phyloP scores from a whole-genome alignment of 2,888 invertebrate genomes.

The Linnaemya tessellans region DNA sequence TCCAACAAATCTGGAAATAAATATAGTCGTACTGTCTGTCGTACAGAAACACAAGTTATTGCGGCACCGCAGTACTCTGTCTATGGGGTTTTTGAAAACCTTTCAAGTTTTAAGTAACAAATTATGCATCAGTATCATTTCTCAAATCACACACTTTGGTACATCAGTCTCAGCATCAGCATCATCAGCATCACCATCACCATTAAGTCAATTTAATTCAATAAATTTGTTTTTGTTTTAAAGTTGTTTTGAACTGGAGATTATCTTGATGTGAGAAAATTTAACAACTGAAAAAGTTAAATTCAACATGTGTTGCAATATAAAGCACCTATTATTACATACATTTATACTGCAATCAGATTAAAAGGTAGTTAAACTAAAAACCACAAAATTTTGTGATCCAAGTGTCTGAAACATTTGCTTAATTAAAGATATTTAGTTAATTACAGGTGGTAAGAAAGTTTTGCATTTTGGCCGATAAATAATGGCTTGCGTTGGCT shows the following conservation, averaged over 20 bases:
- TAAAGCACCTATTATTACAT: conserved; percentile 2
- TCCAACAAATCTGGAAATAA: neutral
- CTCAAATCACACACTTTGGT: conserved; percentile 47
- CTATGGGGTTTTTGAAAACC: conserved; percentile 10
- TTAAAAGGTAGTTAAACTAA: neutral
- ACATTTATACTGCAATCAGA: neutral
- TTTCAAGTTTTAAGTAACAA: conserved; percentile 40
- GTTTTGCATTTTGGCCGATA: neutral
- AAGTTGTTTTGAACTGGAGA: conserved; percentile 22
- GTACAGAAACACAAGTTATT: neutral
- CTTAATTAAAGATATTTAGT: neutral
- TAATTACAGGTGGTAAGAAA: neutral
- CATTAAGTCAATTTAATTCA: conserved; percentile 68
- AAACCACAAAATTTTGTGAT: neutral
- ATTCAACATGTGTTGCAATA: conserved; percentile 15
- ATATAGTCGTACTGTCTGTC: neutral
- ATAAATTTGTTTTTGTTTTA: conserved; percentile 1
- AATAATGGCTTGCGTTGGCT: neutral
- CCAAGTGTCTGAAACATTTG: conserved; percentile 2
- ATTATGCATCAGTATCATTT: conserved; percentile 37
- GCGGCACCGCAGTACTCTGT: neutral
- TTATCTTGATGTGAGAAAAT: conserved; percentile 26
- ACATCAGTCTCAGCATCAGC: conserved; percentile 16
- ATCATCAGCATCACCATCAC: conserved; percentile 24
- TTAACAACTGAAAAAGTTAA: neutral